phyloP scores from a whole-genome alignment of 2,113 vertebrate species.

The Aphyosemion australe region DNA sequence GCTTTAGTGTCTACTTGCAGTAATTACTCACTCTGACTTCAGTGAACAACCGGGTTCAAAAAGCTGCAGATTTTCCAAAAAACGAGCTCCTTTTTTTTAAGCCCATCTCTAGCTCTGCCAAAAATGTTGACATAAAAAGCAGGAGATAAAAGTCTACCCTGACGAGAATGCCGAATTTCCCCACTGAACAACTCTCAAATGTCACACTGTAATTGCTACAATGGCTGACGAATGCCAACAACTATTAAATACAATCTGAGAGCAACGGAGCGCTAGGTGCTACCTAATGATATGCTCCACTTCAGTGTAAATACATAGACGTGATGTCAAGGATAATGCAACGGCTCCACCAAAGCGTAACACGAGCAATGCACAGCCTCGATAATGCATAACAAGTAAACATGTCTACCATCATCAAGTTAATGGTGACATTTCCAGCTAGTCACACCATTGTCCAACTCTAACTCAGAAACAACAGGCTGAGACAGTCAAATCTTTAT shows the following conservation, averaged over 20 bases:
- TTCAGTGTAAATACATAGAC: not conserved
- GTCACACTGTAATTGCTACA: slow-evolving; percentile 3
- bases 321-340: not conserved
- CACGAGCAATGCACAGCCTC: not conserved
- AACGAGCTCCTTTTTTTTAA: not conserved
- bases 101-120: not conserved
- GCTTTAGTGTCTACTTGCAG: not conserved
- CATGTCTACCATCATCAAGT: not conserved
- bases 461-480: not conserved
- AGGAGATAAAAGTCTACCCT: slow-evolving; percentile 1
- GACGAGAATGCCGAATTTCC: not conserved
- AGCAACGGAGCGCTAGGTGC: slow-evolving; percentile 1
- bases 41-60: not conserved
- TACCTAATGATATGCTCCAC: not conserved
- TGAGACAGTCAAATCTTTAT: not conserved
- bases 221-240: slow-evolving; percentile 6
- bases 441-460: not conserved
- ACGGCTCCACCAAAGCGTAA: not conserved
- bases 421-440: not conserved
- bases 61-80: not conserved
- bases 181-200: not conserved
- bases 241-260: not conserved
- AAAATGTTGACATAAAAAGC: slow-evolving; percentile 13
- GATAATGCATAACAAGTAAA: not conserved
- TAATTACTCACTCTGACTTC: not conserved